These are phyloP conservation scores for Drosophila fuyamai DNA, from an alignment of 1,140 invertebrate genomes.

Conservation along the genomic window DNA sequence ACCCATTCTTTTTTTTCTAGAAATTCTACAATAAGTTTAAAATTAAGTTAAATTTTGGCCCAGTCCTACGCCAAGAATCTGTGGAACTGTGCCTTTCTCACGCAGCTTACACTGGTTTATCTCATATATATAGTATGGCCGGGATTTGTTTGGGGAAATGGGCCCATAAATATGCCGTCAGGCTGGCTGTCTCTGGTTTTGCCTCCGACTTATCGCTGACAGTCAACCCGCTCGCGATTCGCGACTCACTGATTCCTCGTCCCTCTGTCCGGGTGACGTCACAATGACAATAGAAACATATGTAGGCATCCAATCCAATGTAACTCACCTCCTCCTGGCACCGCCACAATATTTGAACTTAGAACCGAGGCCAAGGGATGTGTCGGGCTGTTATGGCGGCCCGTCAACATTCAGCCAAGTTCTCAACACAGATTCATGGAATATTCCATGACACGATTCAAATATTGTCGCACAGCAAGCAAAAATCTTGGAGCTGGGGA, in stretches of 20 bases:
- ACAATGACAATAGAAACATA: constrained; percentile 53
- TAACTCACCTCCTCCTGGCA: background rate
- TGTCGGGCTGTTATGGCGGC: constrained; percentile 37
- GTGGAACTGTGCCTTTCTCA: constrained; percentile 72
- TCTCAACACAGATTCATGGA: constrained; percentile 49
- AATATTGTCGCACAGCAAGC: constrained; percentile 74
- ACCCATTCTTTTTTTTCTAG: constrained; percentile 44
- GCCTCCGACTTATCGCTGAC: constrained; percentile 45
- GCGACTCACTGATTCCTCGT: constrained; percentile 21
- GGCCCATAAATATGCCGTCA: constrained; percentile 70
- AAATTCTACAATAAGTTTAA: constrained; percentile 37
- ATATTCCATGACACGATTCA: constrained; percentile 81
- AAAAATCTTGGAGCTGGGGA: constrained; percentile 39
- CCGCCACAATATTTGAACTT: constrained; percentile 73
- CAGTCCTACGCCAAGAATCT: constrained; percentile 24
- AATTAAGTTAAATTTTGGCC: constrained; percentile 23
- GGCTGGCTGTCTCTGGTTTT: constrained; percentile 46
- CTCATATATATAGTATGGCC: constrained; percentile 32
- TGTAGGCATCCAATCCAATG: constrained; percentile 35
- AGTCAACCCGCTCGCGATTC: constrained; percentile 43
- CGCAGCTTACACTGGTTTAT: constrained; percentile 63
- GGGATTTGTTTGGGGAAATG: constrained; percentile 65
- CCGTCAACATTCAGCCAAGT: constrained; percentile 41
- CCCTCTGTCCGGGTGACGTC: constrained; percentile 53
- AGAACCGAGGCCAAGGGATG: constrained; percentile 52